These are phyloP conservation scores for Synanthedon vespiformis DNA, from an alignment of 2,888 invertebrate species.

Conservation along the genomic window DNA sequence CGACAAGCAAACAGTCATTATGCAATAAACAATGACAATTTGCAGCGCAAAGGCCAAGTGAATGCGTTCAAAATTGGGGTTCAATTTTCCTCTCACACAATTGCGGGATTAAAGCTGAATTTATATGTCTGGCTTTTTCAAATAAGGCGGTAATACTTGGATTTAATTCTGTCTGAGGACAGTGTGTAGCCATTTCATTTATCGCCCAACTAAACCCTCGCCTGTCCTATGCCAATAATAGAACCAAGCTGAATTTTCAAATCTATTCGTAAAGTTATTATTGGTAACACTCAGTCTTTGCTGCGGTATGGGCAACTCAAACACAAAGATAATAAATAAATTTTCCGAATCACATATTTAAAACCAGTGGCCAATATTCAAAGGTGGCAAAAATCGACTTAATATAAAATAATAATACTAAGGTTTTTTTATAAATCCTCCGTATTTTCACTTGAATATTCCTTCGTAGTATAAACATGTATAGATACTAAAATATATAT, in stretches of 20 bases:
- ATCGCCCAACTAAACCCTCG: slow-evolving; percentile 31
- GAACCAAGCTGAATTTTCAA: slow-evolving; percentile 2
- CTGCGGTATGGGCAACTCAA: too few species aligned
- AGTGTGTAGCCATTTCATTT: slow-evolving; percentile 30
- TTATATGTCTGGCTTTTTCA: slow-evolving; percentile 68
- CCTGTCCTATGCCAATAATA: slow-evolving; percentile 24
- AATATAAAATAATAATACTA: too few species aligned
- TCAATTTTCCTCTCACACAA: slow-evolving; percentile 59
- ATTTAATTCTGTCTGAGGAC: slow-evolving; percentile 48
- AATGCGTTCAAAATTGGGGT: slow-evolving; percentile 50
- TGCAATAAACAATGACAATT: slow-evolving; percentile 49
- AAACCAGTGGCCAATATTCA: too few species aligned
- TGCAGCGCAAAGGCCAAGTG: slow-evolving; percentile 40
- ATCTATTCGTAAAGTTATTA: too few species aligned
- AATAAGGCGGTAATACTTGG: slow-evolving; percentile 46
- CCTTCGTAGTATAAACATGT: too few species aligned
- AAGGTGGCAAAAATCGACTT: too few species aligned
- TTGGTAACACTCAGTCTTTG: too few species aligned
- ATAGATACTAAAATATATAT: too few species aligned
- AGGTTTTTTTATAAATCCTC: too few species aligned
- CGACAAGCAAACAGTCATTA: slow-evolving; percentile 23
- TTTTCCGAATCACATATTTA: too few species aligned
- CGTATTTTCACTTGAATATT: too few species aligned
- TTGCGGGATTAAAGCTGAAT: slow-evolving; percentile 60
- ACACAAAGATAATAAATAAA: too few species aligned